Evolutionary conservation across 2,113 vertebrate species (phyloP).

Genomic region (Hoplias malabaricus): DNA sequence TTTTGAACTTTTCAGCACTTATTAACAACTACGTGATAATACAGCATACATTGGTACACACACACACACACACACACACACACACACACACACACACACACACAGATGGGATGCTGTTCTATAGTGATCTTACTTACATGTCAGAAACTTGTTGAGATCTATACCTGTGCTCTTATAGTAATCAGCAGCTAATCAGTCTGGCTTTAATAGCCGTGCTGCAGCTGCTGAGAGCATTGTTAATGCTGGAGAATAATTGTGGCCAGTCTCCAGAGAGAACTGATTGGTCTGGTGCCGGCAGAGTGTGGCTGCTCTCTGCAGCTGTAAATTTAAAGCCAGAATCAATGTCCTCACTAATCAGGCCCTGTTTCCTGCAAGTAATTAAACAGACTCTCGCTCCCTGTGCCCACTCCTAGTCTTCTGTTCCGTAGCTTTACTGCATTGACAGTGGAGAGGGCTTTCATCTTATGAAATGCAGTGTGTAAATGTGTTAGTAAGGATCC

Average conservation of each 20-base stretch:
- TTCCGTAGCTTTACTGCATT: conserved; percentile 6
- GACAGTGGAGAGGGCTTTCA: conserved; percentile 6
- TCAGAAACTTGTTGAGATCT: neutral
- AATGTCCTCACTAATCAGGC: conserved; percentile 67
- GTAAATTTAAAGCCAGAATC: conserved; percentile 68
- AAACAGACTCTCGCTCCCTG: conserved; percentile 35
- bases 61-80: no score
- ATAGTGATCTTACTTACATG: neutral
- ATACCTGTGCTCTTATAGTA: neutral
- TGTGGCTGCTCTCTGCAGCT: conserved; percentile 30
- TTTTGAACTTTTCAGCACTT: no score
- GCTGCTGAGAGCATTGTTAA: conserved; percentile 59
- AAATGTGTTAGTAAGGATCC: no score
- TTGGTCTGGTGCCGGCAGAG: conserved; percentile 46
- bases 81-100: no score
- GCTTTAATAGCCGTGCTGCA: conserved; percentile 53
- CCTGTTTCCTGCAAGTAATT: conserved; percentile 63
- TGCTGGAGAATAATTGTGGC: conserved; percentile 50
- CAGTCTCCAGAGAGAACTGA: conserved; percentile 56
- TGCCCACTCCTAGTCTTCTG: conserved; percentile 49
- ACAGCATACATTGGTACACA: no score
- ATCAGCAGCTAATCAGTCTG: neutral
- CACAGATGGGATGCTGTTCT: no score
- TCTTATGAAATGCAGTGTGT: no score
- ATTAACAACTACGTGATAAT: no score